Evolutionary conservation across 2,113 vertebrate species (phyloP).

Genomic region (Sebastes schlegelii): DNA sequence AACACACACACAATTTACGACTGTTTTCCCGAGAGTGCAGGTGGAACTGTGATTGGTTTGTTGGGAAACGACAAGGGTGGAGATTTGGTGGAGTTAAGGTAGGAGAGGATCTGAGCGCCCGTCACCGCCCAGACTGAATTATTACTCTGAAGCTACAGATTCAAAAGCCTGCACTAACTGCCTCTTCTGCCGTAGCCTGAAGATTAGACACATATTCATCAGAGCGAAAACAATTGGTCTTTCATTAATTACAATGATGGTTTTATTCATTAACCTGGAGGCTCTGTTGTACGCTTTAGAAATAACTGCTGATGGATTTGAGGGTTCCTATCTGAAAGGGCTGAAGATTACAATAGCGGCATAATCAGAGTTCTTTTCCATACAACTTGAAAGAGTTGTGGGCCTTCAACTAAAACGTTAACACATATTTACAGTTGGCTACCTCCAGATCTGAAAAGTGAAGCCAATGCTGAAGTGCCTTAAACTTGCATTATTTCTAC

Average conservation of each 20-base stretch:
- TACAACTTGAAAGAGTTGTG: too few species aligned
- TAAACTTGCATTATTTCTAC: too few species aligned
- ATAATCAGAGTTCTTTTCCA: background rate
- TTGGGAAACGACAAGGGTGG: background rate
- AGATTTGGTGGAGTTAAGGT: background rate
- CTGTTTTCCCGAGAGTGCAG: background rate
- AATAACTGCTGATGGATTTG: conserved; percentile 32
- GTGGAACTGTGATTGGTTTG: conserved; percentile 18
- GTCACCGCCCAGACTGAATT: conserved; percentile 47
- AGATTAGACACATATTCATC: conserved; percentile 58
- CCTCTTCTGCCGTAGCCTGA: conserved; percentile 15
- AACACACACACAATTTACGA: background rate
- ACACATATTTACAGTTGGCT: too few species aligned
- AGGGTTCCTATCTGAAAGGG: conserved; percentile 4
- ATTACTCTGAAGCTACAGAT: conserved; percentile 22
- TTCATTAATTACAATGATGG: conserved; percentile 55
- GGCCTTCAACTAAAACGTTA: background rate
- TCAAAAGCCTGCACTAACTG: conserved; percentile 1
- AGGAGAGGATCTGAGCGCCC: background rate
- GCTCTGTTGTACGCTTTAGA: background rate
- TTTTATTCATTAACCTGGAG: conserved; percentile 43
- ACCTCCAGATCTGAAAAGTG: too few species aligned
- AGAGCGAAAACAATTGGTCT: conserved; percentile 40
- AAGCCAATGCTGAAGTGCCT: too few species aligned
- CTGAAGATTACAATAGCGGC: background rate